Base-by-base conservation (phyloP, 2,113 vertebrate genomes). In the Hiodon alosoides region DNA sequence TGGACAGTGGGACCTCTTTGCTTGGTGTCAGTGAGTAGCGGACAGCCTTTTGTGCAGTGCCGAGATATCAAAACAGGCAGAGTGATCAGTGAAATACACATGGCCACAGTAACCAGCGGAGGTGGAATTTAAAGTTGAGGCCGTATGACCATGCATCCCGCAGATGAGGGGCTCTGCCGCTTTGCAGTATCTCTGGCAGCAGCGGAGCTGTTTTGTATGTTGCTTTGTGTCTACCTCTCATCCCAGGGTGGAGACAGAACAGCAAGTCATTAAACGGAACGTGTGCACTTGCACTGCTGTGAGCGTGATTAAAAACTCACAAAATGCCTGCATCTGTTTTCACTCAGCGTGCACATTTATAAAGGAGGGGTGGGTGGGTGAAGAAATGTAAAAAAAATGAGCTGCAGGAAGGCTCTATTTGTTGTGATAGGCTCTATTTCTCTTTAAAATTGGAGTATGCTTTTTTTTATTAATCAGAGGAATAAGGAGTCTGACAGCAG, bases 41-140 rank as follows among this genome's bases (percentile, higher is more conserved):
- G 46, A 50, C 46, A 7, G 66, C 4, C 66, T 50, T 52, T 51
- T 52, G 10, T 51, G 13, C 2, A 16, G 48, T 16, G 66, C 5
- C 3, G 50, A 50, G 47, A 50, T 31, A 31, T 82, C 78, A 87
- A 87, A 87, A 85, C 82, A 86, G 83, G 78, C 77, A 80, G 67
- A 81, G 75, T 81, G 79, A 83, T 86, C 78, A 82, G 79, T 78
- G 60, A 74, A 79, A 80, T 82, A 75, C 81, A 83, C 83, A 81
- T 85, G 83, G 76, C 74, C 82, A 79, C 84, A 80, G 60, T 51
- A 3, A 79, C 70, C 61, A 68, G 72, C 64, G 48, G 73, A 69
- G 75, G 72, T 79, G 53, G 77, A 82, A 82, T 83, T 81, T 76
- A 77, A 10, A 79, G 77, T 83, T 77, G 64, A 79, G 58, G 72